A percentile compares a stretch with the other conserved stretches of the same genome.
phyloP scores from a whole-genome alignment of 2,797 vertebrate species.

The Tangara arthus region DNA sequence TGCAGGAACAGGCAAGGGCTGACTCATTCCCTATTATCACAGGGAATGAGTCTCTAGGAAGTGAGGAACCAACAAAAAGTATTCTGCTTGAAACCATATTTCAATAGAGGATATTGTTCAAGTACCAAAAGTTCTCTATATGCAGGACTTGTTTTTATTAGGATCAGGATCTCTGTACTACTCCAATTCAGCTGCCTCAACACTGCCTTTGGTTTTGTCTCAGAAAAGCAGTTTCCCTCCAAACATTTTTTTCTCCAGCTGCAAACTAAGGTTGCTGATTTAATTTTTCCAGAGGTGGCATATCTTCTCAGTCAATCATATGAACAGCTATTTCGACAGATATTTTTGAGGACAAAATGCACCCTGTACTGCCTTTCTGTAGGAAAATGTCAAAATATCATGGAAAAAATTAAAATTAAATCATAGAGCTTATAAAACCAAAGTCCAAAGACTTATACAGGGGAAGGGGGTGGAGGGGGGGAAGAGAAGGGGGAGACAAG shows the following conservation, averaged over 20 bases:
- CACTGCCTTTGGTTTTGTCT: neutral
- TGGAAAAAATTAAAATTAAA: neutral
- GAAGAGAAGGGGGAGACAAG: neutral
- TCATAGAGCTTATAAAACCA: neutral
- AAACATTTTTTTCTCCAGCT: constrained; percentile 11
- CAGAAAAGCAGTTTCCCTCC: constrained; percentile 6
- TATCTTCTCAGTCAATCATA: constrained; percentile 1
- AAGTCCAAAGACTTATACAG: neutral
- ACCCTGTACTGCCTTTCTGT: neutral
- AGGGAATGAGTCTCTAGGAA: neutral
- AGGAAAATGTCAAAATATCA: neutral
- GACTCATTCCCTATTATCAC: too few species aligned
- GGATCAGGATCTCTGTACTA: neutral
- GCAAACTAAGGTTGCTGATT: constrained; percentile 9
- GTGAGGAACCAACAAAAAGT: neutral
- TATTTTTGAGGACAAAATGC: neutral
- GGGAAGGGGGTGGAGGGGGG: too few species aligned
- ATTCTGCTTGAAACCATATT: neutral
- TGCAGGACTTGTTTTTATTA: neutral
- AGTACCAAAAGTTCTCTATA: neutral
- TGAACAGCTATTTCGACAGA: neutral
- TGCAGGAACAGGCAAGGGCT: neutral
- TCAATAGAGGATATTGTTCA: neutral
- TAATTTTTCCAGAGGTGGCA: constrained; percentile 36
- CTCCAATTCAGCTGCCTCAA: neutral